A percentile compares a stretch with the other conserved stretches of the same genome.
Evolutionary conservation across 2,113 vertebrate genomes (phyloP).

Genomic region (Gasterosteus nipponicus): DNA sequence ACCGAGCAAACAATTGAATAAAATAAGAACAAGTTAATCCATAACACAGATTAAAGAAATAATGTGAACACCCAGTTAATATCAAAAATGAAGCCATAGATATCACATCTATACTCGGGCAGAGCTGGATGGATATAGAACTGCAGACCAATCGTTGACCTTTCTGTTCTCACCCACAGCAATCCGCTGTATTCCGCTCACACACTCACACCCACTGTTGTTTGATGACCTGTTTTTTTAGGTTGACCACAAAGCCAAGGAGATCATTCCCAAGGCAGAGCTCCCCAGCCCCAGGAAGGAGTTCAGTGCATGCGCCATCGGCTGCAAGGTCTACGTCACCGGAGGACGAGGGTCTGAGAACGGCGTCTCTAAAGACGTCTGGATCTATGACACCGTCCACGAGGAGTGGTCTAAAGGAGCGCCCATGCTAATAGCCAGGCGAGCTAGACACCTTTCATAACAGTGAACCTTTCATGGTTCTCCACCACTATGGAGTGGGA

Average conservation of each 20-base stretch:
- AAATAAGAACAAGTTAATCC: background rate
- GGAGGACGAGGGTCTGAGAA: conserved; percentile 94
- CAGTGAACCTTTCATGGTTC: background rate
- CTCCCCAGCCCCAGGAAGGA: conserved; percentile 94
- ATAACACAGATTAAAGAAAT: background rate
- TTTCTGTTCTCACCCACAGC: background rate
- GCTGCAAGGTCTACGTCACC: conserved; percentile 94
- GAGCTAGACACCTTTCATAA: background rate
- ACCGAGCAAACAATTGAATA: background rate
- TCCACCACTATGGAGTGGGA: background rate
- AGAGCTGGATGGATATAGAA: background rate
- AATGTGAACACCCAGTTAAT: background rate
- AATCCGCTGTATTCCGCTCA: background rate
- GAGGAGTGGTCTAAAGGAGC: conserved; percentile 96
- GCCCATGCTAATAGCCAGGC: conserved; percentile 92
- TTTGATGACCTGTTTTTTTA: conserved; percentile 1
- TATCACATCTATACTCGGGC: background rate
- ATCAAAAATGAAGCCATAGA: background rate
- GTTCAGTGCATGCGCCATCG: conserved; percentile 94
- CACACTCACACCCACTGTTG: background rate
- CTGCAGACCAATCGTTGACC: background rate
- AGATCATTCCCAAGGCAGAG: conserved; percentile 94
- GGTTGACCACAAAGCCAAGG: conserved; percentile 94
- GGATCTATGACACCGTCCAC: conserved; percentile 93
- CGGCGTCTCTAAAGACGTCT: conserved; percentile 94